Evolutionary conservation across 2,797 vertebrate species (phyloP).

Genomic region (Thunnus albacares): DNA sequence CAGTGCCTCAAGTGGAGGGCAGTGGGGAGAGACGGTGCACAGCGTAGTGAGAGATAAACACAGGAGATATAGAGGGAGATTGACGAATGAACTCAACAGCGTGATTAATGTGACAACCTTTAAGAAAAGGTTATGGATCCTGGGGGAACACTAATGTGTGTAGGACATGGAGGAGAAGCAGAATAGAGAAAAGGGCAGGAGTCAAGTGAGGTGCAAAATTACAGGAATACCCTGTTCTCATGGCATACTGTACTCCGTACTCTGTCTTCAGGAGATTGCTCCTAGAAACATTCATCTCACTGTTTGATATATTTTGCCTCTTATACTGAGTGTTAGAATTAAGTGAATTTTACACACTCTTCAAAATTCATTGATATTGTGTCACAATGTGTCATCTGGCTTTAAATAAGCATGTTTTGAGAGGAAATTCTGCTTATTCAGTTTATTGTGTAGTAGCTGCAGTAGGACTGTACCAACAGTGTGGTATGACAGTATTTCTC

Average conservation of each 20-base stretch:
- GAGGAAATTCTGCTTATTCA: not conserved
- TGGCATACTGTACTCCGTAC: slow-evolving; percentile 15
- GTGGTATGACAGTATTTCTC: too few species aligned
- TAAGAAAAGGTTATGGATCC: slow-evolving; percentile 84
- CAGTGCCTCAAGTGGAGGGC: slow-evolving; percentile 42
- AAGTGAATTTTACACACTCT: slow-evolving; percentile 1
- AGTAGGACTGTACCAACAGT: not conserved
- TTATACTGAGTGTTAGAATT: slow-evolving; percentile 16
- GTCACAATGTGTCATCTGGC: slow-evolving; percentile 6
- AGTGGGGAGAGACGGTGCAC: slow-evolving; percentile 41
- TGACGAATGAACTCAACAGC: slow-evolving; percentile 76
- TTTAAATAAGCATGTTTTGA: not conserved
- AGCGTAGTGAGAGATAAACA: slow-evolving; percentile 61
- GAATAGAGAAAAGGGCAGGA: slow-evolving; percentile 74
- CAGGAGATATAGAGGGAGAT: slow-evolving; percentile 51
- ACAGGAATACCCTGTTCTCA: slow-evolving; percentile 54
- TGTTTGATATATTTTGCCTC: not conserved
- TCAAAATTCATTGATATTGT: not conserved
- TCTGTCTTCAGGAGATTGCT: slow-evolving; percentile 12
- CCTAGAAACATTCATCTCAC: slow-evolving; percentile 7
- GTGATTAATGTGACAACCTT: slow-evolving; percentile 87
- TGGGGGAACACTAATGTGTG: slow-evolving; percentile 77
- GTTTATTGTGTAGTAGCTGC: not conserved
- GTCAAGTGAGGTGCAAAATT: slow-evolving; percentile 75
- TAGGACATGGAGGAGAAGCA: slow-evolving; percentile 68